Base-by-base conservation (phyloP, 2,888 invertebrate genomes). In the Xanthorhoe spadicearia region DNA sequence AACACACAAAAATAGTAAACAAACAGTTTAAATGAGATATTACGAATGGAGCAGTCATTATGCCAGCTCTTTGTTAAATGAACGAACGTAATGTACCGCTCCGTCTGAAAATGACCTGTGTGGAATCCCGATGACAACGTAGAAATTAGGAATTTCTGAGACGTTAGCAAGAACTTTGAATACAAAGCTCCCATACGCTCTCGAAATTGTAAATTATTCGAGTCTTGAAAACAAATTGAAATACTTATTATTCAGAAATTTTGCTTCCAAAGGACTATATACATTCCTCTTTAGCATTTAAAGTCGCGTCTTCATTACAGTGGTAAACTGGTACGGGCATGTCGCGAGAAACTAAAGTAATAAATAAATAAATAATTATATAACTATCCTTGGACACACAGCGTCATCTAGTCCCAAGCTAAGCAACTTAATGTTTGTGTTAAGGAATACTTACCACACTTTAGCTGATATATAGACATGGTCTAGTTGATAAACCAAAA, bases 191-290 rank as follows among this genome's bases (percentile, higher is more conserved):
- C 10, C 28, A 55, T 46, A 43, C 15, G 28, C 28, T 18, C 9
- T 43, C 13, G 38, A n/a, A 54, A 46, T 55, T 55, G n/a, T 19
- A 13, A 48, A 56, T 56, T 48, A 56, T 56, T 56, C 56, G 38
- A 4, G 23, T 56, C 46, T 56, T 56, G 46, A n/a, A 46, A 46
- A 56, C 56, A 48, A 56, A 56, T 56, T 48, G 56, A 48, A 46
- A 46, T 43, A 54, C 19, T 50, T 50, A 50, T 7, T 50, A 50
- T 50, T 50, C 49, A 50, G 49, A 18, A 18, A 18, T 19, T 19
- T 50, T 10, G 18, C 38, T 43, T 43, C 10, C 2, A 43, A 32
- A 32, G 7, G 32, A 43, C 38, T 13, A n/a, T n/a, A n/a, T n/a
- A 38, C 38, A 38, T 10, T 38, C 9, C 38, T 43, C 13, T 43